Base-by-base conservation (phyloP, 37 sponge, comb jelly and placozoan genomes). In the Beroe forskalii region DNA sequence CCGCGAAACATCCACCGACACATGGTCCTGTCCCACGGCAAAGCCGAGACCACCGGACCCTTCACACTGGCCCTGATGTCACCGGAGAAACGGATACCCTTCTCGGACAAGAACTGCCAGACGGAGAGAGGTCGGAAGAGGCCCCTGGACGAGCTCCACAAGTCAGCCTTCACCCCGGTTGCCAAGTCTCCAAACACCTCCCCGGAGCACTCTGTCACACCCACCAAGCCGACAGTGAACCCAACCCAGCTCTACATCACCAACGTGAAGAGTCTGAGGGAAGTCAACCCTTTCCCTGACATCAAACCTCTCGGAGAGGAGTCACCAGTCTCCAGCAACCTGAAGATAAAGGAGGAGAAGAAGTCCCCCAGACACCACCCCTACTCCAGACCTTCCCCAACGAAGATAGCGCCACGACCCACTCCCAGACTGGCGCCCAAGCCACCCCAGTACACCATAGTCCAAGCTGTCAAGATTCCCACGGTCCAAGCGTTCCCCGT, bases 1-100 rank as follows among this genome's bases (percentile, higher is more conserved):
- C 75, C 75, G 38, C 75, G 75, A 6, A 72, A 72, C 75, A 72
- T 72, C 30, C 75, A 72, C 75, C 33, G 75, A 72, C 75, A 72
- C 40, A 72, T 72, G 75, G 75, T 72, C 1, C 75, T 72, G 75
- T 38, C 40, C 30, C 75, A 72, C 75, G 75, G 75, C 9, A 32
- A 72, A 32, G 20, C 75, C 9, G 75, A 72, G 40, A 72, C 75
- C 8, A 72, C 75, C 38, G 75, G 75, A 72, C 75, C 75, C 75
- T 72, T 72, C 75, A 72, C 75, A 19, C 38, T 72, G 14, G 75
- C 75, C 30, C 75, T 72, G 40, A 72, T 72, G 75, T 72, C 75
- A 38, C 75, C 75, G 14, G 75, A 72, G 75, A n/a, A n/a, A n/a
- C 28, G 75, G 39, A 72, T 20, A 12, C 75, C 75, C 39, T 72